Conservation (phyloP, 35 echinoderm and acorn worm genomes). For the Diadema setosum region DNA sequence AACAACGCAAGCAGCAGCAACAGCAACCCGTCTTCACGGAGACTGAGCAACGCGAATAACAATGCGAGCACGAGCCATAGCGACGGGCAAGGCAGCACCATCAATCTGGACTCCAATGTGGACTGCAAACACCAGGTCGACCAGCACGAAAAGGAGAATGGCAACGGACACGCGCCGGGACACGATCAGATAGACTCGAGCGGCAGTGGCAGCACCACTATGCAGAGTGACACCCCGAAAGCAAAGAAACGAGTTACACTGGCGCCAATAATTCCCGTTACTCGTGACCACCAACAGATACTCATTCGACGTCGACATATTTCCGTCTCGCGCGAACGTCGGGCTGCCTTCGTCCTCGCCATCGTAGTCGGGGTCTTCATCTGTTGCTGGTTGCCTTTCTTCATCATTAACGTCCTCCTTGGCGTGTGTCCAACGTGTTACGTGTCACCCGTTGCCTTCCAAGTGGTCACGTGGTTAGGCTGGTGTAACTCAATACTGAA, state of each 20-base stretch:
- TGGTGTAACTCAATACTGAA: conserved; percentile 86
- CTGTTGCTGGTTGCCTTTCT: conserved; percentile 86
- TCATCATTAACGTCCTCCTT: conserved; percentile 32
- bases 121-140: background rate
- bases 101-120: background rate
- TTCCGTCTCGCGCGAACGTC: conserved; percentile 41
- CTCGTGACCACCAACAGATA: background rate
- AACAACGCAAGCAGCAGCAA: background rate
- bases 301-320: background rate
- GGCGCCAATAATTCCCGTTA: background rate
- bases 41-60: background rate
- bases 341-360: conserved; percentile 53
- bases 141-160: background rate
- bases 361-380: conserved; percentile 82
- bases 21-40: background rate
- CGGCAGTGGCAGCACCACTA: background rate
- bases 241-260: background rate
- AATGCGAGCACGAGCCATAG: background rate
- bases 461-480: conserved; percentile 67
- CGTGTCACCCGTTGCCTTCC: conserved; percentile 15
- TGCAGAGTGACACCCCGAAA: background rate
- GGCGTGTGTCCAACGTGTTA: conserved; percentile 19
- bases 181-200: background rate
- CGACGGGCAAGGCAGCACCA: background rate
- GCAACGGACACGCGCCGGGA: background rate